phyloP scores from a whole-genome alignment of 2,888 invertebrate genomes.

The Ochlodes sylvanus region DNA sequence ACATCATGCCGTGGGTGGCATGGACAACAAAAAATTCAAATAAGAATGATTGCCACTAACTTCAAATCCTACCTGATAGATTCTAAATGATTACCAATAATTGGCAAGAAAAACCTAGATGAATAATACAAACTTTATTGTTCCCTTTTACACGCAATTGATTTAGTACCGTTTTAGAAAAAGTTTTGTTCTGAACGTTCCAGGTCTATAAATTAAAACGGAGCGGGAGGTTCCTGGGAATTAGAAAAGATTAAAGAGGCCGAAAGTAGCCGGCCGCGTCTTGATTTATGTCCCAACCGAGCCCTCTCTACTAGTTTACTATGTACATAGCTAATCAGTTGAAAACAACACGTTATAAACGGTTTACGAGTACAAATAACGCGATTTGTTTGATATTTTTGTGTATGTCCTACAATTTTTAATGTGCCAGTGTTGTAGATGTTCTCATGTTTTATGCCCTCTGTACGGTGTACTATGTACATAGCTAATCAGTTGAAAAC shows the following conservation, averaged over 20 bases:
- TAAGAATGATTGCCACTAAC: too few species aligned
- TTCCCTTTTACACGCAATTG: too few species aligned
- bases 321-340: constrained; percentile 15
- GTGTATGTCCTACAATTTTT: too few species aligned
- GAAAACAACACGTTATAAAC: neutral
- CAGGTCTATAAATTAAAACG: neutral
- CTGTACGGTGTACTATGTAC: neutral
- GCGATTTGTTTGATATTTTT: neutral
- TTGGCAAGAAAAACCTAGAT: too few species aligned
- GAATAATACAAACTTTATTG: too few species aligned
- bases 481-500: constrained; percentile 12
- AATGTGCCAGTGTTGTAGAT: too few species aligned
- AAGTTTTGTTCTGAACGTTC: too few species aligned
- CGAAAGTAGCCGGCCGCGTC: constrained; percentile 12
- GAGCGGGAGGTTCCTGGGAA: constrained; percentile 12
- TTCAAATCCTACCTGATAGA: too few species aligned
- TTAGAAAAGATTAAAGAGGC: constrained; percentile 27
- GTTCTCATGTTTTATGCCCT: neutral
- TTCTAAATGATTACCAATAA: too few species aligned
- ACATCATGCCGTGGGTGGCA: too few species aligned
- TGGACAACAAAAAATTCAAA: too few species aligned
- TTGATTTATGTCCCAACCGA: constrained; percentile 1
- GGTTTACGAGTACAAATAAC: neutral
- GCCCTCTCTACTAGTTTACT: neutral
- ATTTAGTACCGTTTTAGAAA: too few species aligned